Evolutionary conservation across 1,140 invertebrate genomes (phyloP), one percentile per base, ranked within the genome.

Genomic region (Polypedilum pembai): DNA sequence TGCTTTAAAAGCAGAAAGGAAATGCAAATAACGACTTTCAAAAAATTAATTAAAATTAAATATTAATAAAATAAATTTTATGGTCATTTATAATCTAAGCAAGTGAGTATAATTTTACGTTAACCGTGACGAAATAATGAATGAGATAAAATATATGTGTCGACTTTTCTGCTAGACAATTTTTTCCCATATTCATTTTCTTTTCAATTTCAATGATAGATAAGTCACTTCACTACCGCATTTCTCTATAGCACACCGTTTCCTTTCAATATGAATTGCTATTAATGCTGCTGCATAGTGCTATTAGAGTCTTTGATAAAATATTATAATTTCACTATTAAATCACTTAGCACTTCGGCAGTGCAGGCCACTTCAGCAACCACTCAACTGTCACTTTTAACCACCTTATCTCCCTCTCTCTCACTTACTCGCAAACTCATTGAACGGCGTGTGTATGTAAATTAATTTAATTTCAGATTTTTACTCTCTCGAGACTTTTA

Each of bases 321-420:
- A 69, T 69, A 21, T 20, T 69, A 69, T 69, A 69, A 69, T 69
- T 69, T 69, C 65, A 69, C 65, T 69, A 69, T 69, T 69, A 69
- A 69, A 69, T 69, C 20, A 69, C 20, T 69, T 69, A 69, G 20
- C 65, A 69, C 65, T 69, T 21, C 45, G n/a, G 15, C 45, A 15
- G 45, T 56, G 45, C 10, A n/a, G 3, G 15, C 12, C 45, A 56
- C n/a, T 56, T 56, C 45, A n/a, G 45, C 45, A n/a, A 56, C 45
- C 45, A 56, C 45, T 56, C 45, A 56, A 56, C 45, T 56, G 45
- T 56, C 45, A 56, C 45, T 56, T 56, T 56, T 56, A 56, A 15
- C 45, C 45, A 56, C 12, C 10, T 56, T 56, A 56, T 56, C 45
- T 56, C 24, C 5, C 45, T 12, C n/a, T n/a, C n/a, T 45, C 41